Conservation (phyloP, 2,797 vertebrate genomes). For the Gymnodraco acuticeps region DNA sequence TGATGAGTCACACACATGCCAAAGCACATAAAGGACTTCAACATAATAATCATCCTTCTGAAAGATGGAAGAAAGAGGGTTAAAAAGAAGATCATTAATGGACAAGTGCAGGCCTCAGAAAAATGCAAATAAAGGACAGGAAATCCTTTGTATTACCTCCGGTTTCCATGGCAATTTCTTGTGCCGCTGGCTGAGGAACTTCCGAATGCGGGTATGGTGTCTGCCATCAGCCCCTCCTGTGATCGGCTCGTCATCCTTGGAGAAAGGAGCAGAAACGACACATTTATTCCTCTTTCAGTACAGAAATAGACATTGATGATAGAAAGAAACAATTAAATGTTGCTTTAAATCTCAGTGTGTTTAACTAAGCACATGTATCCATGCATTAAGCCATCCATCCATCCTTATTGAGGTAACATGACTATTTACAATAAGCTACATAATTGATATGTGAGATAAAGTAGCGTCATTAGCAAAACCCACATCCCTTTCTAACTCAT, state of each 20-base stretch:
- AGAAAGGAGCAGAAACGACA: conserved; percentile 27
- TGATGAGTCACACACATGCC: conserved; percentile 34
- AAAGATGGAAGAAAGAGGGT: too few relatives aligned
- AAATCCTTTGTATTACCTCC: conserved; percentile 76
- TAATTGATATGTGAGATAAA: conserved; percentile 33
- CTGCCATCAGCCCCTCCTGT: conserved; percentile 64
- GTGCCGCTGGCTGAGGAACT: conserved; percentile 81
- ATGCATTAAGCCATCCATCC: conserved; percentile 6
- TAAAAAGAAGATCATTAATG: conserved; percentile 1
- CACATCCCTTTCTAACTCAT: conserved; percentile 20
- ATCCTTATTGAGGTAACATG: conserved; percentile 11
- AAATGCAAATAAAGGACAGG: fast-evolving
- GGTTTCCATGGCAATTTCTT: conserved; percentile 86
- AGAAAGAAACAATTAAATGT: neutral
- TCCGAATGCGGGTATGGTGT: conserved; percentile 76
- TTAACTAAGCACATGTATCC: neutral
- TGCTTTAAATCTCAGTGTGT: neutral
- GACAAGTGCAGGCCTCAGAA: neutral
- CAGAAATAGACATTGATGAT: neutral
- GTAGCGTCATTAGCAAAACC: conserved; percentile 23
- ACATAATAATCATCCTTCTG: neutral
- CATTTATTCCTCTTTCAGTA: conserved; percentile 7
- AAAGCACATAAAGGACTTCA: conserved; percentile 16
- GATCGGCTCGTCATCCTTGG: conserved; percentile 83
- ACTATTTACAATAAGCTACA: conserved; percentile 13